Conservation (phyloP, 2,888 invertebrate genomes). For the Morpho achilles region DNA sequence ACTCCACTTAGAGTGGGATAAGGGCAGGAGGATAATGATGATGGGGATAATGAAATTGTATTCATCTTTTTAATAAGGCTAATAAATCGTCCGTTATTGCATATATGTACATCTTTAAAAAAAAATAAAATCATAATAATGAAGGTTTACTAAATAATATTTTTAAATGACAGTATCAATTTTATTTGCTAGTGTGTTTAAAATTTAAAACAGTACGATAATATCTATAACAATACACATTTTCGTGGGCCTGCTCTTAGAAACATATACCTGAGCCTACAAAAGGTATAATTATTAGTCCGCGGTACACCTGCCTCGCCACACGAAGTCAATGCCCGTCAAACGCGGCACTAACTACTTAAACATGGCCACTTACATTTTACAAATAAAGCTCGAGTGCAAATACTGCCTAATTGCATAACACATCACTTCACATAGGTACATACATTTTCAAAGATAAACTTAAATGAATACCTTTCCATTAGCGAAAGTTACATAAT, state of each 20-base stretch:
- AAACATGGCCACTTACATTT: slow-evolving; percentile 32
- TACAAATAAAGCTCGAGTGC: slow-evolving; percentile 34
- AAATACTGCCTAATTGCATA: slow-evolving; percentile 30
- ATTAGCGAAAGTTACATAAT: slow-evolving; percentile 14
- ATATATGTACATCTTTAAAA: too few species aligned
- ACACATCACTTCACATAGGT: slow-evolving; percentile 9
- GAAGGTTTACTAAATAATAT: too few species aligned
- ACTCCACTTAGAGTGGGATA: too few species aligned
- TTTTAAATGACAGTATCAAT: too few species aligned
- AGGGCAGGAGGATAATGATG: too few species aligned
- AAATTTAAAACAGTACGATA: too few species aligned
- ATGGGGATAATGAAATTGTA: too few species aligned
- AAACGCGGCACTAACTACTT: slow-evolving; percentile 44
- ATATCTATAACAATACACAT: neutral
- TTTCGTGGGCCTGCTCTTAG: slow-evolving; percentile 38
- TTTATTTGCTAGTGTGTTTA: too few species aligned
- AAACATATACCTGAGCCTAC: slow-evolving; percentile 28
- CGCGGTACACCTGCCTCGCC: slow-evolving; percentile 57
- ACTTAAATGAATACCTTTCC: slow-evolving; percentile 4
- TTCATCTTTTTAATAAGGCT: too few species aligned
- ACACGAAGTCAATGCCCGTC: slow-evolving; percentile 72
- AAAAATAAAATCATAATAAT: too few species aligned
- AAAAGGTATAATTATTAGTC: slow-evolving; percentile 25
- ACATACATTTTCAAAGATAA: slow-evolving; percentile 13
- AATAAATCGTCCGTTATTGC: too few species aligned